Conservation (phyloP, 1,140 invertebrate genomes). For the Magallana angulata region DNA sequence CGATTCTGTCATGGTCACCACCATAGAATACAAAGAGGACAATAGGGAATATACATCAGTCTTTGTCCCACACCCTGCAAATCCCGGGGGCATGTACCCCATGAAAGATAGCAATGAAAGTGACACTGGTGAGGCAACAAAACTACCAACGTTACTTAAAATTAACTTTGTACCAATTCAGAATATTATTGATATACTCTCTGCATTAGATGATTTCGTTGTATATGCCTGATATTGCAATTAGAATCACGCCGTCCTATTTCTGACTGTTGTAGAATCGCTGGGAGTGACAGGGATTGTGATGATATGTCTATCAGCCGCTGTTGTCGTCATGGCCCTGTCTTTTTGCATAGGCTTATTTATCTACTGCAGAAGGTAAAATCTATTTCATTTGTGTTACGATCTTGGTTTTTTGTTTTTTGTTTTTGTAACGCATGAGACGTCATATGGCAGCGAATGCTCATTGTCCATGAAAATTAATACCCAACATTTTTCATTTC, state of each 20-base stretch:
- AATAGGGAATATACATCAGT: not conserved
- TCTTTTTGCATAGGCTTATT: not conserved
- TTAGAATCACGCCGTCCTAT: too few species aligned
- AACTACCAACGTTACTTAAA: too few species aligned
- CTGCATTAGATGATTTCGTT: too few species aligned
- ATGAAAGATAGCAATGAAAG: not conserved
- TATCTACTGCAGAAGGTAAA: constrained; percentile 18
- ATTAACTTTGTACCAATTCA: too few species aligned
- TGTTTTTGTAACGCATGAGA: too few species aligned
- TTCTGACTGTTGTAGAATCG: not conserved
- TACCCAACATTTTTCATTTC: too few species aligned
- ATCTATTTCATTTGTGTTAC: not conserved
- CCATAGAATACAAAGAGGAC: not conserved
- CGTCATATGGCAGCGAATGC: too few species aligned
- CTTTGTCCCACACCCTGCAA: not conserved
- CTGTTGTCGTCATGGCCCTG: not conserved
- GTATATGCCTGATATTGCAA: too few species aligned
- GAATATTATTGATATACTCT: too few species aligned
- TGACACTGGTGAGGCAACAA: too few species aligned
- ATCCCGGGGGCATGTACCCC: not conserved
- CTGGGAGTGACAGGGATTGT: not conserved
- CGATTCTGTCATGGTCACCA: not conserved
- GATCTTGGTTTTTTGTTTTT: not conserved
- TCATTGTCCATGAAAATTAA: too few species aligned
- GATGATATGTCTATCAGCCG: not conserved